Conservation (phyloP, 2,113 vertebrate species). For the Clinocottus analis region DNA sequence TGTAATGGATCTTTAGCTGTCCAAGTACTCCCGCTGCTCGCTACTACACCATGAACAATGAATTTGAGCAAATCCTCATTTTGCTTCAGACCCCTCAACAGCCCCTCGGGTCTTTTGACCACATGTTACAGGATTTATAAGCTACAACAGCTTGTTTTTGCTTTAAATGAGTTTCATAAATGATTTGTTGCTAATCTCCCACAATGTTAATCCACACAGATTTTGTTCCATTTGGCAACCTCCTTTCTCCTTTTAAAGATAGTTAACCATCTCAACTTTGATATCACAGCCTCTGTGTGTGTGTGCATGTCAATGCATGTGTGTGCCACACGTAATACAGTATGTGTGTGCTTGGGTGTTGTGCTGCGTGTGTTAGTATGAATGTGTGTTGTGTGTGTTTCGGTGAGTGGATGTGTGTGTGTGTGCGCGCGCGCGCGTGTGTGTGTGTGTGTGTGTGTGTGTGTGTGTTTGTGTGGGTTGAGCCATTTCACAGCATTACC, state of each 20-base stretch:
- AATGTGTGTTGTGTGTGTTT: slow-evolving; percentile 45
- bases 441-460: slow-evolving; percentile 35
- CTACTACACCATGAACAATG: neutral
- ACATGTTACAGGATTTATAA: slow-evolving; percentile 52
- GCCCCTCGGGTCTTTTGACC: slow-evolving; percentile 22
- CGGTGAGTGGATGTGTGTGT: slow-evolving; percentile 35
- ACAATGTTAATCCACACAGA: slow-evolving; percentile 46
- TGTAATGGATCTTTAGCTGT: neutral
- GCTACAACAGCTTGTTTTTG: slow-evolving; percentile 31
- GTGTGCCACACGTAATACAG: neutral
- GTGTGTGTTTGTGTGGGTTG: slow-evolving; percentile 71
- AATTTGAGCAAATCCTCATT: slow-evolving; percentile 43
- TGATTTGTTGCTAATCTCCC: slow-evolving; percentile 59
- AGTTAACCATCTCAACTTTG: slow-evolving; percentile 55
- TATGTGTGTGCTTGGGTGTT: slow-evolving; percentile 17
- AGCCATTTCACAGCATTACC: slow-evolving; percentile 75
- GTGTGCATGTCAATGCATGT: neutral
- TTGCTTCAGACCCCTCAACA: slow-evolving; percentile 32
- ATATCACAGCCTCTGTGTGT: slow-evolving; percentile 14
- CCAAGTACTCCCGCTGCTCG: neutral
- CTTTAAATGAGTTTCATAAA: slow-evolving; percentile 44
- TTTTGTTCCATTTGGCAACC: slow-evolving; percentile 37
- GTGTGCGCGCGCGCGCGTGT: slow-evolving; percentile 39
- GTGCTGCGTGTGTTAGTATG: slow-evolving; percentile 29
- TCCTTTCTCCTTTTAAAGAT: slow-evolving; percentile 7